Conservation (phyloP, 1,140 invertebrate genomes). For the Aphelenchoides besseyi region DNA sequence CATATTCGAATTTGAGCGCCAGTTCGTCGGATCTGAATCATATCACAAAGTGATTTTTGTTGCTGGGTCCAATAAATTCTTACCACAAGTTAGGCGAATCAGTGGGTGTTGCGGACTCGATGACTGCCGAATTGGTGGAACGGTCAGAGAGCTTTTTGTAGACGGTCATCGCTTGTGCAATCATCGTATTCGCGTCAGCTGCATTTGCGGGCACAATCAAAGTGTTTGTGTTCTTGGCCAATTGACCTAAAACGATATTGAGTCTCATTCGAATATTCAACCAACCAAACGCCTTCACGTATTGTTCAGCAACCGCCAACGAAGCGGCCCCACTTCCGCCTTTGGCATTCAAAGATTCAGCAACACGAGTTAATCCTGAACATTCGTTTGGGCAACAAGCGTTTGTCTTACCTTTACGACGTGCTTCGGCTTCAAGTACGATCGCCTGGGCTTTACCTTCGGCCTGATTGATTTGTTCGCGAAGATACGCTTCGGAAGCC, state of each 20-base stretch:
- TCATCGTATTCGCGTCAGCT: slow-evolving; percentile 73
- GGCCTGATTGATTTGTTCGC: slow-evolving; percentile 94
- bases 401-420: slow-evolving; percentile 74
- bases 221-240: slow-evolving; percentile 89
- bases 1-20: slow-evolving; percentile 77
- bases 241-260: too few relatives aligned
- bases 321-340: slow-evolving; percentile 33
- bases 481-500: slow-evolving; percentile 80
- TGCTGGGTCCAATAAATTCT: slow-evolving; percentile 1
- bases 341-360: slow-evolving; percentile 61
- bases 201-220: slow-evolving; percentile 86
- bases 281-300: slow-evolving; percentile 44
- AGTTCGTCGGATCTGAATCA: background rate
- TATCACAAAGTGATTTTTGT: background rate
- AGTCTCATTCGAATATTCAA: too few relatives aligned
- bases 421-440: slow-evolving; percentile 72
- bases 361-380: slow-evolving; percentile 73
- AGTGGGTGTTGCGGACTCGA: background rate
- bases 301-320: slow-evolving; percentile 43
- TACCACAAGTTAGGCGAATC: background rate
- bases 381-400: too few relatives aligned
- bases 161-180: slow-evolving; percentile 52
- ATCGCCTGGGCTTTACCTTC: slow-evolving; percentile 85
- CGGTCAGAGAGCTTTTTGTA: slow-evolving; percentile 37
- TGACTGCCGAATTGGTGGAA: background rate